These are phyloP conservation scores for Cydia amplana DNA, from an alignment of 1,140 invertebrate species.

Conservation along the genomic window DNA sequence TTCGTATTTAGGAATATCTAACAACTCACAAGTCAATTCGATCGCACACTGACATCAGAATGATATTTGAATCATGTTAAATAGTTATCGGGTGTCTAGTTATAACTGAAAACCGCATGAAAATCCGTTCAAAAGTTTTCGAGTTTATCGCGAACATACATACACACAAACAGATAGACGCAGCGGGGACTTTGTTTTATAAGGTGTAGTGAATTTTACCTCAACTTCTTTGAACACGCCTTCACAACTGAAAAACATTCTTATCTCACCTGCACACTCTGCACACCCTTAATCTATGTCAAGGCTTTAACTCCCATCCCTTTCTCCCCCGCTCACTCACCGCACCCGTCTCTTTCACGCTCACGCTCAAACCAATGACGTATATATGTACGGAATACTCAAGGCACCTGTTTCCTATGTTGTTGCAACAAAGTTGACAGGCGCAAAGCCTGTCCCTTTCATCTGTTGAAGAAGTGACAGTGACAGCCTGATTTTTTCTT, in stretches of 20 bases:
- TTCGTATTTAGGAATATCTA: too few relatives aligned
- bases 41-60: too few relatives aligned
- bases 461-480: neutral
- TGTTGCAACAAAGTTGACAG: neutral
- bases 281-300: slow-evolving; percentile 36
- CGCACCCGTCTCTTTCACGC: slow-evolving; percentile 39
- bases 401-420: slow-evolving; percentile 24
- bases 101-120: too few relatives aligned
- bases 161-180: too few relatives aligned
- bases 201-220: too few relatives aligned
- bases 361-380: slow-evolving; percentile 44
- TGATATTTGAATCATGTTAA: too few relatives aligned
- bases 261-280: neutral
- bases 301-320: slow-evolving; percentile 41
- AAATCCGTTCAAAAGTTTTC: too few relatives aligned
- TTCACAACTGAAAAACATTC: neutral
- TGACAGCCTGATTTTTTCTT: neutral
- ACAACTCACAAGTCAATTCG: too few relatives aligned
- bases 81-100: too few relatives aligned
- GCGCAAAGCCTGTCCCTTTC: neutral
- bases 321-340: slow-evolving; percentile 36
- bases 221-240: slow-evolving; percentile 4
- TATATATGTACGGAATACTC: slow-evolving; percentile 45
- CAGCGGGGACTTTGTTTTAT: too few relatives aligned
- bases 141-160: too few relatives aligned